Evolutionary conservation across 2,113 vertebrate genomes (phyloP), one percentile per base, ranked within the genome.

Genomic region (Pachycephala philippinensis): DNA sequence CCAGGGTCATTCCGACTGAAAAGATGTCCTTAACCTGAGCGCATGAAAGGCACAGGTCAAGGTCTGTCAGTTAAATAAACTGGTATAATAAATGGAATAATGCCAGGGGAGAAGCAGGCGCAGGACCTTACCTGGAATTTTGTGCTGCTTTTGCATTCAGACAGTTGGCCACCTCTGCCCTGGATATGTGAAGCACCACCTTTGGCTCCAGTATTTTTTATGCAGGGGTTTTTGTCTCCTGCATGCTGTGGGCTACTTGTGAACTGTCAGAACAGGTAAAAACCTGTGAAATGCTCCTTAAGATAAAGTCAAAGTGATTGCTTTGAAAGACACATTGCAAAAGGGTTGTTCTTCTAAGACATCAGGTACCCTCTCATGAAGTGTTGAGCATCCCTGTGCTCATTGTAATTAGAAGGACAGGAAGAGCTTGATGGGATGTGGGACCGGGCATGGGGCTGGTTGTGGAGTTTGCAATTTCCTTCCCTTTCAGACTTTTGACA

Each of bases 371-470:
- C 11, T 50, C 18, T 56, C 42, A 27, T 5, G 9, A 68, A 31
- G 3, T 24, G 15, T 20, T 66, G 65, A 30, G 28, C 52, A 45
- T 15, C 39, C 52, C 53, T 82, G 31, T 40, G 12, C 15, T 79
- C 8, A 2, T 45, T 37, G 35, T 45, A 15, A 9, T 66, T 37
- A 27, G 28, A 13, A 57, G 37, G 26, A 19, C 37, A 59, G 57
- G 33, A 88, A 2, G 57, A 92, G 13, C 15, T 37, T n/a, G 47
- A n/a, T 61, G 70, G 37, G 56, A 16, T 63, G 23, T 26, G 42
- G 52, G 33, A 45, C 8, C 0, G 1, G n/a, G 31, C 16, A 13
- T 4, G 8, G 26, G 39, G 5, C 47, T 59, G 16, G 6, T 22
- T 76, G 44, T 40, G 49, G n/a, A 74, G 10, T 63, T 15, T 50